These are phyloP conservation scores for Centropus bengalensis DNA, from an alignment of 2,113 vertebrate genomes.

Conservation along the genomic window DNA sequence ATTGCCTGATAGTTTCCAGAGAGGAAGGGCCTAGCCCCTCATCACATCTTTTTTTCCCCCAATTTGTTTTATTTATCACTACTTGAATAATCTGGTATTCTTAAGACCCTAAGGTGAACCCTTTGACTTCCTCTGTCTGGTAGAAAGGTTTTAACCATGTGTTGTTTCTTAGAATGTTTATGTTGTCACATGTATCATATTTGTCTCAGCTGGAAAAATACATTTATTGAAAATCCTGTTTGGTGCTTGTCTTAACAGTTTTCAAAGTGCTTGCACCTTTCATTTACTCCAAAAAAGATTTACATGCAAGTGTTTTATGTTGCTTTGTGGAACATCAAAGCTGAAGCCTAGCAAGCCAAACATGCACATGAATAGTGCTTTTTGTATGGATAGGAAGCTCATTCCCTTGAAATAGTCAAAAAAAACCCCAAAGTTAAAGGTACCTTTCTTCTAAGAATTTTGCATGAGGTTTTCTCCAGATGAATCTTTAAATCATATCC, in stretches of 20 bases:
- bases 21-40: not conserved
- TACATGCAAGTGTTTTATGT: not conserved
- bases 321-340: conserved; percentile 21
- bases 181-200: not conserved
- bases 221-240: conserved; percentile 21
- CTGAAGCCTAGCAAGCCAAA: conserved; percentile 4
- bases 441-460: not conserved
- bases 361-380: not conserved
- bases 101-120: not conserved
- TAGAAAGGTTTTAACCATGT: not conserved
- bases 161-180: conserved; percentile 34
- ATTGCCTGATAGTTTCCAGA: not conserved
- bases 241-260: not conserved
- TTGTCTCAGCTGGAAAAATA: conserved; percentile 32
- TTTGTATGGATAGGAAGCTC: not conserved
- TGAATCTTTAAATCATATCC: not conserved
- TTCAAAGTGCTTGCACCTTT: conserved; percentile 8
- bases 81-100: conserved; percentile 27
- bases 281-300: not conserved
- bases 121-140: conserved; percentile 31
- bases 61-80: not conserved
- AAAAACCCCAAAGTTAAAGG: not conserved
- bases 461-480: not conserved
- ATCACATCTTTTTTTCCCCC: accelerated
- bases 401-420: not conserved